These are phyloP conservation scores for Scaptomyza tumidula DNA, from an alignment of 2,888 invertebrate genomes.

Conservation along the genomic window DNA sequence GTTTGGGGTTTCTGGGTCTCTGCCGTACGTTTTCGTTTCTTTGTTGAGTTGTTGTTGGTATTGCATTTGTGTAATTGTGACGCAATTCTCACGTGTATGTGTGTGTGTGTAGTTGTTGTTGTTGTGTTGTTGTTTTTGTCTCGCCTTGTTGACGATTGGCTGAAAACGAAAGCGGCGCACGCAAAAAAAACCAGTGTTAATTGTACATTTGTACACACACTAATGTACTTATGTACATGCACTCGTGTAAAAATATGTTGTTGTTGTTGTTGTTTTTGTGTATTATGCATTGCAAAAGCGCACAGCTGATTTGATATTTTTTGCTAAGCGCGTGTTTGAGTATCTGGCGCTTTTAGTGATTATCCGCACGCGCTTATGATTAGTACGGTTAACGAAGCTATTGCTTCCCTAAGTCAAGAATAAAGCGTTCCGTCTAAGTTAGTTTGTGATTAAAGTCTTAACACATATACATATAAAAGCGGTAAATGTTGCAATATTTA, in stretches of 20 bases:
- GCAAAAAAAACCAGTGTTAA: conserved; percentile 43
- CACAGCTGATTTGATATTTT: conserved; percentile 26
- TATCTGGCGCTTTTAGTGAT: conserved; percentile 47
- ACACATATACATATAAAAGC: conserved; percentile 7
- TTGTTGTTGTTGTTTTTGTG: conserved; percentile 2
- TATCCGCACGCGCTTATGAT: conserved; percentile 57
- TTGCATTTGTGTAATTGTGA: conserved; percentile 67
- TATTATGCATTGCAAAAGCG: conserved; percentile 35
- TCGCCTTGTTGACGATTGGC: conserved; percentile 61
- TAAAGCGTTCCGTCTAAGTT: conserved; percentile 9
- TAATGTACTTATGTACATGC: conserved; percentile 4
- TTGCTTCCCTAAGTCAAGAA: conserved; percentile 19
- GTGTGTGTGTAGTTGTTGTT: conserved; percentile 47
- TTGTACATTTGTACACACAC: conserved; percentile 21
- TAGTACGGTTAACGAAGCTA: conserved; percentile 47
- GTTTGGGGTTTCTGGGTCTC: conserved; percentile 76
- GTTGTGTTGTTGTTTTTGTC: conserved; percentile 53
- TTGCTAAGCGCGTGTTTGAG: conserved; percentile 5
- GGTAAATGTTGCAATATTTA: conserved; percentile 37
- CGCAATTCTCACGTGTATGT: conserved; percentile 69
- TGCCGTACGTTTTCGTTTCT: conserved; percentile 43
- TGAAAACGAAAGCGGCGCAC: conserved; percentile 61
- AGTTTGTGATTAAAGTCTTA: conserved; percentile 8
- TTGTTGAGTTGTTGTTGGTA: conserved; percentile 41
- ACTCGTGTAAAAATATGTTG: conserved; percentile 5